Conservation (phyloP, 2,888 invertebrate genomes). For the Hirtodrosophila histrioides region DNA sequence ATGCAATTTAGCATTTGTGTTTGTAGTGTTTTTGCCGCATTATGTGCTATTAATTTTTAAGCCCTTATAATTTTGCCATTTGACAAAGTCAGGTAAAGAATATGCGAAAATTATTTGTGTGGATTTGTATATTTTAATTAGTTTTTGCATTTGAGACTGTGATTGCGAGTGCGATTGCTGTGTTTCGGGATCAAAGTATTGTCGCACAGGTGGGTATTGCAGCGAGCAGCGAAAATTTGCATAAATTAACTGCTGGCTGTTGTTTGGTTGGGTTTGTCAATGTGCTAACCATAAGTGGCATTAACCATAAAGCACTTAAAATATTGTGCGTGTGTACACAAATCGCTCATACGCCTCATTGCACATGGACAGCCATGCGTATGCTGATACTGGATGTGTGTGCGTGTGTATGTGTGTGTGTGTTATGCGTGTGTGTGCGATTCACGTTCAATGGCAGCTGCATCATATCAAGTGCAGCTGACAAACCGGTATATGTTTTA, state of each 20-base stretch:
- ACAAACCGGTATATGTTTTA: conserved; percentile 51
- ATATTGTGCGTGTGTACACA: conserved; percentile 43
- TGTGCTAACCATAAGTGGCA: conserved; percentile 59
- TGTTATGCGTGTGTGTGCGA: not conserved
- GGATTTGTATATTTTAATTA: conserved; percentile 64
- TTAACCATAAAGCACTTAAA: conserved; percentile 67
- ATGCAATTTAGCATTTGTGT: conserved; percentile 37
- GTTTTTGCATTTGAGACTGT: conserved; percentile 42
- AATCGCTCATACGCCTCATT: conserved; percentile 60
- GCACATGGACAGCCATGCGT: conserved; percentile 27
- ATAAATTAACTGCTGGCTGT: conserved; percentile 47
- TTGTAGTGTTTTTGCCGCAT: conserved; percentile 48
- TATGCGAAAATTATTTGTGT: conserved; percentile 48
- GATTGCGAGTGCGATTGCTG: conserved; percentile 32
- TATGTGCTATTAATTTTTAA: conserved; percentile 62
- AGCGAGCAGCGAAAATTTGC: conserved; percentile 36
- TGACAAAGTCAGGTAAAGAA: conserved; percentile 53
- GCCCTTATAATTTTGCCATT: conserved; percentile 56
- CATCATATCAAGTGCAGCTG: conserved; percentile 43
- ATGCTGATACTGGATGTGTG: not conserved
- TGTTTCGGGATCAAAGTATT: conserved; percentile 37
- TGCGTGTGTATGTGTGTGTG: not conserved
- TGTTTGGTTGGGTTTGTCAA: conserved; percentile 45
- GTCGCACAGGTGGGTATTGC: conserved; percentile 8
- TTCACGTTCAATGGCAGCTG: conserved; percentile 14